A percentile compares a stretch with the other conserved stretches of the same genome.
phyloP scores from a whole-genome alignment of 2,888 invertebrate species.

The Mesopsocus fuscifrons region DNA sequence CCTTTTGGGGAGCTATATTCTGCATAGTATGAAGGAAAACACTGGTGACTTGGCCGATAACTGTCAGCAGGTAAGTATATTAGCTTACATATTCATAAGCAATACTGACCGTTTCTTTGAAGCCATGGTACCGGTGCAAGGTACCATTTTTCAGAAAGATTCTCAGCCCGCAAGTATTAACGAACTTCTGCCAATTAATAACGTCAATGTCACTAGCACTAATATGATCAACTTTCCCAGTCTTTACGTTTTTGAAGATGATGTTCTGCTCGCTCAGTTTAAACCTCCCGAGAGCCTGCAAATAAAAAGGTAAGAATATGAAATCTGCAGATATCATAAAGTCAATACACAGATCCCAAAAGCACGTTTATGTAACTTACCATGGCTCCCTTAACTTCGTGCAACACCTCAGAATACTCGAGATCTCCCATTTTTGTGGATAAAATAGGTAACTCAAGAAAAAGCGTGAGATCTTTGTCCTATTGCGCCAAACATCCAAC shows the following conservation, averaged over 20 bases:
- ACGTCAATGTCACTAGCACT: slow-evolving; percentile 66
- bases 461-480: no score
- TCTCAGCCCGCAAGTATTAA: slow-evolving; percentile 76
- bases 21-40: no score
- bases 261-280: slow-evolving; percentile 83
- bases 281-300: slow-evolving; percentile 72
- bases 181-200: slow-evolving; percentile 82
- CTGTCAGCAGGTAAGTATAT: no score
- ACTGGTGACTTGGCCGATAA: no score
- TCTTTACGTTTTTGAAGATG: slow-evolving; percentile 86
- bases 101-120: slow-evolving; percentile 62
- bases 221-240: slow-evolving; percentile 90
- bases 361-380: slow-evolving; percentile 39
- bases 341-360: no score
- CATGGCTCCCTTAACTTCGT: slow-evolving; percentile 73
- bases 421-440: slow-evolving; percentile 45
- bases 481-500: no score
- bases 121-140: slow-evolving; percentile 81
- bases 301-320: no score
- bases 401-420: slow-evolving; percentile 69
- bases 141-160: slow-evolving; percentile 78
- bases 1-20: no score
- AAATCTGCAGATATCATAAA: no score
- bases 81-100: no score
- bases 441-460: no score